Percentiles rank a stretch among this genome's conserved stretches.
phyloP scores from a whole-genome alignment of 2,888 invertebrate genomes.

The Brachyopa scutellaris region DNA sequence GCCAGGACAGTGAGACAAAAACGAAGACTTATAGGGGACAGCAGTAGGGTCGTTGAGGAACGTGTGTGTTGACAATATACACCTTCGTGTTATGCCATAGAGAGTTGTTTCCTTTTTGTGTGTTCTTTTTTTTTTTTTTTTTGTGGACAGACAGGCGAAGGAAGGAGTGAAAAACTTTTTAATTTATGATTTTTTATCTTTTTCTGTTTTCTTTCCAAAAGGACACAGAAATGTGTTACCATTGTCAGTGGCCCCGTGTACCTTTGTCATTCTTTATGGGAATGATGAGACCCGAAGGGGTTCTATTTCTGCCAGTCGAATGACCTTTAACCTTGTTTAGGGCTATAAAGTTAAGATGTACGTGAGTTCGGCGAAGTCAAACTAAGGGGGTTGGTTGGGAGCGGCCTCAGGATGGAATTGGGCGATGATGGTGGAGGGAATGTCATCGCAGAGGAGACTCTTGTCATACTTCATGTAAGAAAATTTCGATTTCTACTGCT shows the following conservation, averaged over 20 bases:
- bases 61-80: conserved; percentile 52
- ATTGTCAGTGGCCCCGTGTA: conserved; percentile 1
- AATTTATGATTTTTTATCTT: conserved; percentile 38
- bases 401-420: not conserved
- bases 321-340: conserved; percentile 43
- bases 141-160: not conserved
- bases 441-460: not conserved
- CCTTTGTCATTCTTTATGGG: conserved; percentile 28
- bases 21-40: conserved; percentile 44
- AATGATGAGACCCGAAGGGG: conserved; percentile 12
- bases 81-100: conserved; percentile 34
- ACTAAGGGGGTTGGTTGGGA: not conserved
- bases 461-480: not conserved
- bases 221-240: conserved; percentile 22
- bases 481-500: no score
- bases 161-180: conserved; percentile 12
- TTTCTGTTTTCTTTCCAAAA: conserved; percentile 1
- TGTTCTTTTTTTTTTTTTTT: no score
- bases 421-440: conserved; percentile 1
- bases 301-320: not conserved
- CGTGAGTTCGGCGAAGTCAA: not conserved
- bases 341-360: conserved; percentile 21
- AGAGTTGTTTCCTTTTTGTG: conserved; percentile 9
- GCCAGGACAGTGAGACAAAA: conserved; percentile 18
- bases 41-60: conserved; percentile 62